phyloP scores from a whole-genome alignment of 1,140 invertebrate genomes.

The Oedothorax gibbosus region DNA sequence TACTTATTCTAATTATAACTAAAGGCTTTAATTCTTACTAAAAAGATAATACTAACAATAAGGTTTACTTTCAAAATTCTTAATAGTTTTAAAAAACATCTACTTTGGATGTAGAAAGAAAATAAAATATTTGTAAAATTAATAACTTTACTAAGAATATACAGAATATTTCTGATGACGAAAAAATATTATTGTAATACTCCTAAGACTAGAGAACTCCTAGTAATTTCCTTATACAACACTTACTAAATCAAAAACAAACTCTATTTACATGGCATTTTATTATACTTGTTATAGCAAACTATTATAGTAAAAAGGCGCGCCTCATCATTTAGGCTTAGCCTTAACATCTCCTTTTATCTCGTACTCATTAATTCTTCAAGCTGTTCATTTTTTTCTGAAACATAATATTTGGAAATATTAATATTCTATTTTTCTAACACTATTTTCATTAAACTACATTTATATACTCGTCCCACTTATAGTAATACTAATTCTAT shows the following conservation, averaged over 20 bases:
- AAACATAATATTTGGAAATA: constrained; percentile 19
- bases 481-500: neutral
- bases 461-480: neutral
- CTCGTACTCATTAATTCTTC: constrained; percentile 8
- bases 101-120: constrained; percentile 32
- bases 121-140: constrained; percentile 1
- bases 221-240: constrained; percentile 23
- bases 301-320: neutral
- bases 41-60: neutral
- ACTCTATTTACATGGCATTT: neutral
- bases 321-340: neutral
- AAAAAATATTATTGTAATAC: constrained; percentile 18
- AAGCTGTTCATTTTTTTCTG: neutral
- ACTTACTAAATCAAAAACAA: neutral
- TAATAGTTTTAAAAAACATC: constrained; percentile 19
- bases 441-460: neutral
- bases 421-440: neutral
- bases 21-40: neutral
- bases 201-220: constrained; percentile 7
- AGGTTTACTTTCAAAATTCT: neutral
- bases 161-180: constrained; percentile 17
- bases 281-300: neutral
- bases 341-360: neutral
- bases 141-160: constrained; percentile 17
- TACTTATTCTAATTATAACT: neutral